A percentile compares a stretch with the other conserved stretches of the same genome.
Conservation (phyloP, 2,888 invertebrate species). For the Mesorhabditis belari region DNA sequence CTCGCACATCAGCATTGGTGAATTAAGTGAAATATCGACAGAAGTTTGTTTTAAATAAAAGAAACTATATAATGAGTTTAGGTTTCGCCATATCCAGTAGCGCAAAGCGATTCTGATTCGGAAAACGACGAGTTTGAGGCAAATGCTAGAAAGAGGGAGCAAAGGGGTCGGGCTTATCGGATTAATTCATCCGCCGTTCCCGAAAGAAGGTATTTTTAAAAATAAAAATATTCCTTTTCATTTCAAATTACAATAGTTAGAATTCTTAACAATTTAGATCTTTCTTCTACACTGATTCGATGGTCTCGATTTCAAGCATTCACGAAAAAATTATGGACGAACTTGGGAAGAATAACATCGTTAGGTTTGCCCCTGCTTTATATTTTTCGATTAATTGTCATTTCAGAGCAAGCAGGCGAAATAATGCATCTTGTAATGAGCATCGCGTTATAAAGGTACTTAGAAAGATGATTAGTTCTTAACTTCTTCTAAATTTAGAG, state of each 20-base stretch:
- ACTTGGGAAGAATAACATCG: slow-evolving; percentile 15
- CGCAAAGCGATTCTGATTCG: neutral
- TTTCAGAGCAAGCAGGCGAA: neutral
- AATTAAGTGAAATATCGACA: no score
- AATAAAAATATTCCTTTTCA: neutral
- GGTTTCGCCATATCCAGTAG: no score
- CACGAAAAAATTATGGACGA: slow-evolving; percentile 28
- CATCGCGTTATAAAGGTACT: no score
- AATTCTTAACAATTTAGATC: neutral
- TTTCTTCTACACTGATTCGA: neutral
- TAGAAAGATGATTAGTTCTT: no score
- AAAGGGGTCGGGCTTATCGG: neutral
- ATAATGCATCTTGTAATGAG: no score
- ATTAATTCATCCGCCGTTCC: neutral
- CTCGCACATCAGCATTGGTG: no score
- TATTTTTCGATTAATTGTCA: neutral
- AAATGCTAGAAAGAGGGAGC: neutral
- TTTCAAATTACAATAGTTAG: neutral
- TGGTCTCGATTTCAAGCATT: slow-evolving; percentile 2
- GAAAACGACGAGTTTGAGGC: neutral
- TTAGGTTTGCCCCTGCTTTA: slow-evolving; percentile 5
- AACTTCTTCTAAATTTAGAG: no score
- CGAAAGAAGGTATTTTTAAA: neutral
- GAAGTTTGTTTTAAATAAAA: no score
- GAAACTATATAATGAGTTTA: no score